phyloP scores from a whole-genome alignment of 2,113 vertebrate genomes.

The Sebastes schlegelii region DNA sequence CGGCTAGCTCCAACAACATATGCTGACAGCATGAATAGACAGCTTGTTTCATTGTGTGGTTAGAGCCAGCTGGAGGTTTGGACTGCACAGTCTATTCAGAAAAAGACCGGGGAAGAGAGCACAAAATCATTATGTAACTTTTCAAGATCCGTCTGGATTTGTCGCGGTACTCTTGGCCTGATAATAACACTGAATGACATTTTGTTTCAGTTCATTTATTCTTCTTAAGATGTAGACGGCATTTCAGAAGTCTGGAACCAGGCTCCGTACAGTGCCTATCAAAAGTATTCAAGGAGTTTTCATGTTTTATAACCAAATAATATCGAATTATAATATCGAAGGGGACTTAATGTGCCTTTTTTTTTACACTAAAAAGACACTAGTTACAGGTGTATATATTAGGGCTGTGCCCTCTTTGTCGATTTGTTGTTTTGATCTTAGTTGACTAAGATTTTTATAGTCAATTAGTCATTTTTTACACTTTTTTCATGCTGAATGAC shows the following conservation, averaged over 20 bases:
- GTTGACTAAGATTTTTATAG: no score
- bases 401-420: no score
- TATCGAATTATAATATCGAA: no score
- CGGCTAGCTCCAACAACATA: neutral
- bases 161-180: neutral
- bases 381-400: no score
- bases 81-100: neutral
- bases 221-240: neutral
- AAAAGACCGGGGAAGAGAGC: neutral
- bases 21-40: conserved; percentile 54
- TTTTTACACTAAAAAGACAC: no score
- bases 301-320: no score
- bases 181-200: neutral
- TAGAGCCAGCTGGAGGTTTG: conserved; percentile 34
- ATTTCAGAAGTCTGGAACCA: neutral
- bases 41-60: conserved; percentile 50
- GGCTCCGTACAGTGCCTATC: no score
- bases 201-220: neutral
- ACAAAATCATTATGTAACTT: conserved; percentile 5
- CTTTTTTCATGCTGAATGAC: no score
- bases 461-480: no score
- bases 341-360: no score
- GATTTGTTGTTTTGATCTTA: no score
- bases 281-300: no score
- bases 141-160: neutral